Percentiles rank a stretch among this genome's conserved stretches.
Evolutionary conservation across 2,113 vertebrate genomes (phyloP).

Genomic region (Ciconia boyciana): DNA sequence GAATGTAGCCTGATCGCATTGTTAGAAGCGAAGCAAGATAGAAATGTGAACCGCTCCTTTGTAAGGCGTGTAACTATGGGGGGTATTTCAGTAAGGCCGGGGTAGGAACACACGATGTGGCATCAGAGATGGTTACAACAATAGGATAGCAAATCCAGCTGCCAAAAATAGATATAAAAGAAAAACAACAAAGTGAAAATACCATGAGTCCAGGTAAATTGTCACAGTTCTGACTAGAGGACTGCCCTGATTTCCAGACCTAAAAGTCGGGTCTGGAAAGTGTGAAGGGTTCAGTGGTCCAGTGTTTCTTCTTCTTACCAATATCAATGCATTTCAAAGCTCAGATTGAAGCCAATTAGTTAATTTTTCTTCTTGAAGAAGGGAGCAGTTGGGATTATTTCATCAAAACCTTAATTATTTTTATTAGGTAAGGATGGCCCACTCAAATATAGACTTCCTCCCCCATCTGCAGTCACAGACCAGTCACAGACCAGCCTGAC

Average conservation of each 20-base stretch:
- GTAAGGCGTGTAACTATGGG: fast-evolving
- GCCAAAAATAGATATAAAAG: not conserved
- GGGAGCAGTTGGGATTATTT: not conserved
- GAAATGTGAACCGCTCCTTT: fast-evolving
- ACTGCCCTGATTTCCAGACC: not conserved
- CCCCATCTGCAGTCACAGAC: not conserved
- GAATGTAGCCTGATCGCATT: fast-evolving
- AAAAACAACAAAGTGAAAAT: not conserved
- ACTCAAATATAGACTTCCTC: not conserved
- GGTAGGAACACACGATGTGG: not conserved
- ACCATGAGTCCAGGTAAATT: not conserved
- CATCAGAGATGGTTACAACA: not conserved
- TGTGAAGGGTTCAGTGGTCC: not conserved
- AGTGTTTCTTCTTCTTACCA: not conserved
- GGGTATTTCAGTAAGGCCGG: not conserved
- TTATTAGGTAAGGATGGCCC: not conserved
- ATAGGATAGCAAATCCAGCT: not conserved
- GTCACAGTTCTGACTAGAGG: not conserved
- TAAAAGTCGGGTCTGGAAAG: not conserved
- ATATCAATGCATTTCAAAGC: not conserved
- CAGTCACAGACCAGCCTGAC: not conserved
- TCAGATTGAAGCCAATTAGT: not conserved
- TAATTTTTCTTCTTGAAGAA: not conserved
- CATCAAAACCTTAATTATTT: not conserved
- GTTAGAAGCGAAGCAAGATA: fast-evolving